Conservation (phyloP, 2,797 vertebrate species). For the Eurystomus glaucurus region DNA sequence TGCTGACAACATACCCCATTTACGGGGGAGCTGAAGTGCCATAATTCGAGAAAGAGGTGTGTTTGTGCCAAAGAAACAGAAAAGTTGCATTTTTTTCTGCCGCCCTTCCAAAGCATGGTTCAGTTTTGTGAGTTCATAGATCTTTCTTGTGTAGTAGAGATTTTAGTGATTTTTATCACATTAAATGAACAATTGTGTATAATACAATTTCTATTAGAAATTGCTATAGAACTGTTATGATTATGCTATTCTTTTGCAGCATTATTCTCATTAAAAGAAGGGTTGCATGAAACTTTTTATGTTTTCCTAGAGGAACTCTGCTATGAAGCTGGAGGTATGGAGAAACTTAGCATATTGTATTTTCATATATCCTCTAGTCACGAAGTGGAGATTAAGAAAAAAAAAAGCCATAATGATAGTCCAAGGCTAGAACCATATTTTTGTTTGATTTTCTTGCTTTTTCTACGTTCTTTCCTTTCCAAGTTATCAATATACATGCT, state of each 20-base stretch:
- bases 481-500: neutral
- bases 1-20: neutral
- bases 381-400: neutral
- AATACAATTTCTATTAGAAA: neutral
- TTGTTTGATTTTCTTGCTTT: neutral
- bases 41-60: neutral
- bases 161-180: neutral
- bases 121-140: neutral
- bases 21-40: neutral
- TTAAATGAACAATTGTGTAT: neutral
- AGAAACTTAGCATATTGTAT: neutral
- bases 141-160: neutral
- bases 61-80: neutral
- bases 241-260: neutral
- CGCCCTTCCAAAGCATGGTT: neutral
- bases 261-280: neutral
- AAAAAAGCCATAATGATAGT: neutral
- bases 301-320: neutral
- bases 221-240: neutral
- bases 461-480: neutral
- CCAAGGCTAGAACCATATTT: neutral
- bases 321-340: neutral
- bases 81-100: neutral
- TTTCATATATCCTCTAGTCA: neutral
- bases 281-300: neutral